These are phyloP conservation scores for Folsomia manolachei DNA, from an alignment of 2,888 invertebrate genomes.

Conservation along the genomic window DNA sequence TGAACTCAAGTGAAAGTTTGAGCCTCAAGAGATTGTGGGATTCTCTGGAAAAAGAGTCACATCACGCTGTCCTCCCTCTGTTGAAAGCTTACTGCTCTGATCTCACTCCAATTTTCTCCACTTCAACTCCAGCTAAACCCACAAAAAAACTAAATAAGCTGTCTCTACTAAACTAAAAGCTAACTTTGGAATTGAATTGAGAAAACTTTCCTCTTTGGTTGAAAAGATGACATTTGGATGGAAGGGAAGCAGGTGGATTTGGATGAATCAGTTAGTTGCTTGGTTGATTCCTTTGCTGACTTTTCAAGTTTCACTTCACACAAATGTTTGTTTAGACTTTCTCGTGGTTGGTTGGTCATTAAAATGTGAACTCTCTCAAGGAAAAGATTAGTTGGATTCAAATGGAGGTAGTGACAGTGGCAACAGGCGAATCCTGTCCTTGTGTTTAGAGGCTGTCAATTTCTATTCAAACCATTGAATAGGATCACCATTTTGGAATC, in stretches of 20 bases:
- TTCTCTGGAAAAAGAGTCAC: background rate
- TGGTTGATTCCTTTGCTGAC: background rate
- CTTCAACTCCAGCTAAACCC: background rate
- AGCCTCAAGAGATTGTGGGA: background rate
- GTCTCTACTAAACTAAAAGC: background rate
- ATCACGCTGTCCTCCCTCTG: background rate
- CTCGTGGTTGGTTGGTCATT: background rate
- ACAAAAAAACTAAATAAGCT: slow-evolving; percentile 6
- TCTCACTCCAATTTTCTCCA: slow-evolving; percentile 7
- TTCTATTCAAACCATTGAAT: too few relatives aligned
- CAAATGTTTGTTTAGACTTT: background rate
- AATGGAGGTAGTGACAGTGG: too few relatives aligned
- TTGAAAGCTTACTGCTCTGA: slow-evolving; percentile 2
- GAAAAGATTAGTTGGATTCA: too few relatives aligned
- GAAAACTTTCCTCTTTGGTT: background rate
- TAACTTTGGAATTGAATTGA: background rate
- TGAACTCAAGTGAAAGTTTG: background rate
- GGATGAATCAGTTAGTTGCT: background rate
- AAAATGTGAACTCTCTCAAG: too few relatives aligned
- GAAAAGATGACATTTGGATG: background rate
- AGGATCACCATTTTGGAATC: too few relatives aligned
- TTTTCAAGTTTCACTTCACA: background rate
- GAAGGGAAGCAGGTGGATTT: background rate
- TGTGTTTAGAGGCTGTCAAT: too few relatives aligned
- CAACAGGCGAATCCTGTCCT: too few relatives aligned